Conservation (phyloP, 2,797 vertebrate genomes). For the Lacerta viridis region DNA sequence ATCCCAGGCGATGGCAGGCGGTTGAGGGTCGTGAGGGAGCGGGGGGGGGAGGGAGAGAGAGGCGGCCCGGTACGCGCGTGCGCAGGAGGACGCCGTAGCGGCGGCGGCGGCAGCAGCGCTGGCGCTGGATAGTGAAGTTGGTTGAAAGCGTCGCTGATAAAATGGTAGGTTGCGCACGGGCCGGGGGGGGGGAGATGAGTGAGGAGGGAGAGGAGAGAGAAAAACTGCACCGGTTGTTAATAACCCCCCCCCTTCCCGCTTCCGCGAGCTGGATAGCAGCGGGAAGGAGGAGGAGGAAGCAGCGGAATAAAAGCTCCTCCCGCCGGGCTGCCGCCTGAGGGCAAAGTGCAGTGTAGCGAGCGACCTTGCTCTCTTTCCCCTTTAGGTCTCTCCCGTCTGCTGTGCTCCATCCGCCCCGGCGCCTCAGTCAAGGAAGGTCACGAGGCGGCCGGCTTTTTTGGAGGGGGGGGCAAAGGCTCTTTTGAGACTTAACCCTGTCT, state of each 20-base stretch:
- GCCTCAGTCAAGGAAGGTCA: background rate
- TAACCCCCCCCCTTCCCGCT: background rate
- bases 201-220: slow-evolving; percentile 23
- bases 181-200: background rate
- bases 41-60: background rate
- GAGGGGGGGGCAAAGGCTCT: slow-evolving; percentile 24
- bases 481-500: too few species aligned
- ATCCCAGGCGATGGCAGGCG: slow-evolving; percentile 16
- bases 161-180: slow-evolving; percentile 90
- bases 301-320: background rate
- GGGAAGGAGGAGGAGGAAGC: background rate
- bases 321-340: background rate
- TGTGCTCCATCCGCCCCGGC: too few species aligned
- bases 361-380: background rate
- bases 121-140: slow-evolving; percentile 85
- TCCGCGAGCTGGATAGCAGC: background rate
- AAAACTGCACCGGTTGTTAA: background rate
- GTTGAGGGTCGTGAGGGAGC: background rate
- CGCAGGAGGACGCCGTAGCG: slow-evolving; percentile 73
- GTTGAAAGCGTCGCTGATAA: slow-evolving; percentile 91
- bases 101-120: slow-evolving; percentile 70
- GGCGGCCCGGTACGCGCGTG: slow-evolving; percentile 75
- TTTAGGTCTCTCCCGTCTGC: background rate
- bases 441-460: too few species aligned
- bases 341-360: slow-evolving; percentile 1